These are phyloP conservation scores for Muntiacus reevesi DNA, from an alignment of 2,113 vertebrate genomes.

Conservation along the genomic window DNA sequence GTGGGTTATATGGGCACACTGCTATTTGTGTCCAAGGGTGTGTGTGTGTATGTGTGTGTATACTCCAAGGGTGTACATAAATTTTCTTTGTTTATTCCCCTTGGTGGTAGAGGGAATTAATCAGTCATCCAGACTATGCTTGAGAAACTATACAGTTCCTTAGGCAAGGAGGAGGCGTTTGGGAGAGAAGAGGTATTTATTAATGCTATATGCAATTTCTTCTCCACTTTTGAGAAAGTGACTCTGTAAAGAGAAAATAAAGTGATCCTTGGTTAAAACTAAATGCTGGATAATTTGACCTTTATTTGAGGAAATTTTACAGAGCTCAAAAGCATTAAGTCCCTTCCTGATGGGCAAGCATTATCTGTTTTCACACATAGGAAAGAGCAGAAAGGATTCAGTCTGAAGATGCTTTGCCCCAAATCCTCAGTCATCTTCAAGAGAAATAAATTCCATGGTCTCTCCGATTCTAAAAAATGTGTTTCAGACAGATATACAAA, in stretches of 20 bases:
- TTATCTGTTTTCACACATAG: neutral
- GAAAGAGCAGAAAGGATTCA: neutral
- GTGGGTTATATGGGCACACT: neutral
- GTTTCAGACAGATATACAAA: neutral
- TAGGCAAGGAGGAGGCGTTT: neutral
- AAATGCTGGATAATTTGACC: slow-evolving; percentile 36
- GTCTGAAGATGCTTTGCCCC: neutral
- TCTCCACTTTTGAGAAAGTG: slow-evolving; percentile 31
- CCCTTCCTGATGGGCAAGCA: rapidly evolving
- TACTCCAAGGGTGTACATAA: neutral
- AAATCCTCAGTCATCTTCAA: neutral
- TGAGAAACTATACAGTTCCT: slow-evolving; percentile 5
- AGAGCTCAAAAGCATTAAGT: neutral
- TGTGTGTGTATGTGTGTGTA: neutral
- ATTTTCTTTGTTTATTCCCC: neutral
- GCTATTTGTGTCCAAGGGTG: neutral
- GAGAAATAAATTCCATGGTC: neutral
- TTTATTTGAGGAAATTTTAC: neutral
- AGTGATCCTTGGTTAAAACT: slow-evolving; percentile 33
- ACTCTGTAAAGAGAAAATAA: slow-evolving; percentile 38
- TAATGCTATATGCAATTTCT: slow-evolving; percentile 19
- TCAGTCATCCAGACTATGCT: neutral
- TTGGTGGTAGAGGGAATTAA: neutral
- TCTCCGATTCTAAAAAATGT: neutral
- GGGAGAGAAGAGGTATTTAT: slow-evolving; percentile 22